phyloP scores from a whole-genome alignment of 2,797 vertebrate species.

The Macroramphosus scolopax region DNA sequence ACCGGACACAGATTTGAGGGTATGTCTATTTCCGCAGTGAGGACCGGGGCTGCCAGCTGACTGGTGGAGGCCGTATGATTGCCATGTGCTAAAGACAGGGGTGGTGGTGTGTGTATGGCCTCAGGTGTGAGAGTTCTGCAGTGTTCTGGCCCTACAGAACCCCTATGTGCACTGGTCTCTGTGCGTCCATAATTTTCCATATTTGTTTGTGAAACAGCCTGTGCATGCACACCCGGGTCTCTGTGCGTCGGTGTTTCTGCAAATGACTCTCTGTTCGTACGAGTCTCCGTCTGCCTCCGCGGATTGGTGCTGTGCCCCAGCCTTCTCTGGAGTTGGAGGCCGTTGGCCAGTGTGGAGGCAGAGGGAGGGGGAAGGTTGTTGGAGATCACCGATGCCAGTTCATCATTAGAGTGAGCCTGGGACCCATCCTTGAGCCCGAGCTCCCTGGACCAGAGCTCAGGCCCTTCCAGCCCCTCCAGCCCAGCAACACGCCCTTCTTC shows the following conservation, averaged over 20 bases:
- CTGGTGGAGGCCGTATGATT: conserved; percentile 60
- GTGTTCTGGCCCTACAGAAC: conserved; percentile 45
- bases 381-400: conserved; percentile 59
- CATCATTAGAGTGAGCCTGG: conserved; percentile 59
- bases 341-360: conserved; percentile 86
- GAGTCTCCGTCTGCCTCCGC: conserved; percentile 67
- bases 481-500: conserved; percentile 65
- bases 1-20: conserved; percentile 57
- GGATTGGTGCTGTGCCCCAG: conserved; percentile 72
- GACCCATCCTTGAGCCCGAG: conserved; percentile 67
- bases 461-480: conserved; percentile 67
- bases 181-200: conserved; percentile 72
- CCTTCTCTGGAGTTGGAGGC: conserved; percentile 86
- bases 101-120: conserved; percentile 64
- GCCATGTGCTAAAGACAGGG: conserved; percentile 58
- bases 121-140: conserved; percentile 62
- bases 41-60: conserved; percentile 56
- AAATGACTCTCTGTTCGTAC: conserved; percentile 56
- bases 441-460: conserved; percentile 74
- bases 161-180: conserved; percentile 43
- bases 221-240: conserved; percentile 56
- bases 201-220: conserved; percentile 51
- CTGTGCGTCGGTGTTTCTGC: conserved; percentile 73
- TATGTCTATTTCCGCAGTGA: conserved; percentile 47
- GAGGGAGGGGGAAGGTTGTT: conserved; percentile 55